Conservation (phyloP, 2,113 vertebrate species). For the Perognathus longimembris region DNA sequence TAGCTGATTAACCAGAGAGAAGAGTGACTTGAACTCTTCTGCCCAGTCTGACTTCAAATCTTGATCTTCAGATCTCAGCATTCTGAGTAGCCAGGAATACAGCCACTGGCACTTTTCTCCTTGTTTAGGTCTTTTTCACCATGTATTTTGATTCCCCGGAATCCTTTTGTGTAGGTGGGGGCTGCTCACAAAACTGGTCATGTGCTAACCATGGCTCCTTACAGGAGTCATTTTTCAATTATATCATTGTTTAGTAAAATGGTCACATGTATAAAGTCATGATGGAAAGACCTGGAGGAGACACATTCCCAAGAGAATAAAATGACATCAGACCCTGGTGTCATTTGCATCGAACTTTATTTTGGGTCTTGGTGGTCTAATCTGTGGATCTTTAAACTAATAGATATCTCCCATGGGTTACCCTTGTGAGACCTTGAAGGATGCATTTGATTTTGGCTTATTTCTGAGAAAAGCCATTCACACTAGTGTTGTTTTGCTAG, state of each 20-base stretch:
- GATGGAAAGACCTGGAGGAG: neutral
- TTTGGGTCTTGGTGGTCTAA: neutral
- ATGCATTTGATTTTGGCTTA: neutral
- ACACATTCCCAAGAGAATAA: neutral
- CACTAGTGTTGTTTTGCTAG: neutral
- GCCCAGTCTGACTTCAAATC: no score
- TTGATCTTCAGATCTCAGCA: no score
- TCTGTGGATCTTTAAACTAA: neutral
- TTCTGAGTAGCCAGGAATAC: no score
- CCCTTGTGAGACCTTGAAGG: neutral
- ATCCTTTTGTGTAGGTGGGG: neutral
- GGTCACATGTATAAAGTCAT: neutral
- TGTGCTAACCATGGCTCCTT: no score
- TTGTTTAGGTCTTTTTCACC: neutral
- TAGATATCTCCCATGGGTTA: neutral
- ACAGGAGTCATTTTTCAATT: no score
- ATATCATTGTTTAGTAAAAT: conserved; percentile 13
- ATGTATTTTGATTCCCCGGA: neutral
- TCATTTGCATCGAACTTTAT: neutral
- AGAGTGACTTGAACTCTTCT: no score
- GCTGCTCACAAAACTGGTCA: neutral
- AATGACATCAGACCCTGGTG: neutral
- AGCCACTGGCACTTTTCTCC: neutral
- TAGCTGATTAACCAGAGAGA: no score
- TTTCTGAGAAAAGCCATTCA: neutral